A percentile compares a stretch with the other conserved stretches of the same genome.
Conservation (phyloP, 2,113 vertebrate species). For the Opisthocomus hoazin region DNA sequence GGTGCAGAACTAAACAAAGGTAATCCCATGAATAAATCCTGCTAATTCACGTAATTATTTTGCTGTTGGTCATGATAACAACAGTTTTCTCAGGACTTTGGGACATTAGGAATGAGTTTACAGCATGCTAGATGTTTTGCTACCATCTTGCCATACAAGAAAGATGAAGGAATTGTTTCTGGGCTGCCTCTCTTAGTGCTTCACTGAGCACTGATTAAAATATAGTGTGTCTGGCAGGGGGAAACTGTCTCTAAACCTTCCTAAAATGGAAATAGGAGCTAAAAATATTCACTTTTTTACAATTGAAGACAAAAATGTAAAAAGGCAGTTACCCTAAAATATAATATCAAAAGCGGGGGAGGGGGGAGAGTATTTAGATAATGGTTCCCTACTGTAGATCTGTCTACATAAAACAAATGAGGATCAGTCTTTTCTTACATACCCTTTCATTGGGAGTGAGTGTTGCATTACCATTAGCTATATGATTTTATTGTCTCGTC, state of each 20-base stretch:
- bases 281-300: not conserved
- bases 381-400: not conserved
- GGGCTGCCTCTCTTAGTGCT: not conserved
- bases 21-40: not conserved
- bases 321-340: not conserved
- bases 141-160: not conserved
- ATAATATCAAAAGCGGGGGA: not conserved
- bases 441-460: not conserved
- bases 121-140: not conserved
- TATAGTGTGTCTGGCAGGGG: not conserved
- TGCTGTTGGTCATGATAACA: accelerated
- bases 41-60: not conserved
- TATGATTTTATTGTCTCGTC: not conserved
- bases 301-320: not conserved
- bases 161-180: not conserved
- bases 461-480: accelerated
- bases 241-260: not conserved
- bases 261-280: not conserved
- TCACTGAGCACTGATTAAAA: not conserved
- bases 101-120: not conserved
- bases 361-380: not conserved
- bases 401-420: not conserved
- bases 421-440: not conserved
- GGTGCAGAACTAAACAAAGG: not conserved
- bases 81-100: not conserved